Evolutionary conservation across 2,797 vertebrate species (phyloP).

Genomic region (Mycteria americana): DNA sequence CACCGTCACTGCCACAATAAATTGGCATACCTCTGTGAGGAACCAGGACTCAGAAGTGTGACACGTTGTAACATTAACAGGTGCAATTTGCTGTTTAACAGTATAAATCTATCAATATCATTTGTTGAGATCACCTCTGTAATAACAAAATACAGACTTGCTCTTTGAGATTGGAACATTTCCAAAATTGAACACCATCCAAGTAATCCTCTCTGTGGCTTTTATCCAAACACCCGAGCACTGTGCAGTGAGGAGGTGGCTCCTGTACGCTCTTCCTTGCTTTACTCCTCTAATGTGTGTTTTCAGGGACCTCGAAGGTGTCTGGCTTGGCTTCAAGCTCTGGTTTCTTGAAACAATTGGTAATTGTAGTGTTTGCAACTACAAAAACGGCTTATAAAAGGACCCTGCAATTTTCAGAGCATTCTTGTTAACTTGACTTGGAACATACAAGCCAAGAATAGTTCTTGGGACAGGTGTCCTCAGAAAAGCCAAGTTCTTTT

Average conservation of each 20-base stretch:
- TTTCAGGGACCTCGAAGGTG: constrained; percentile 19
- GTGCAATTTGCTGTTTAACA: background rate
- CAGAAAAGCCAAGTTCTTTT: background rate
- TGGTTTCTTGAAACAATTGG: constrained; percentile 37
- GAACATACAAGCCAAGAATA: background rate
- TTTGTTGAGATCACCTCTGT: background rate
- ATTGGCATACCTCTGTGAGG: background rate
- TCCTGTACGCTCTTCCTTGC: background rate
- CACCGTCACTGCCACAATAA: background rate
- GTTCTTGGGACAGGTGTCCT: background rate
- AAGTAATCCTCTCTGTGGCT: constrained; percentile 15
- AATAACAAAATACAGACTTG: constrained; percentile 1
- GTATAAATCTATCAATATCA: background rate
- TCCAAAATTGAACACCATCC: constrained; percentile 28
- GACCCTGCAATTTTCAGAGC: constrained; percentile 35
- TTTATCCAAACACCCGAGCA: background rate
- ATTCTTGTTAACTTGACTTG: background rate
- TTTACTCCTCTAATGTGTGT: background rate
- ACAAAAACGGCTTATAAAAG: background rate
- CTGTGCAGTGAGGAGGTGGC: background rate
- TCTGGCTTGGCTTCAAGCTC: constrained; percentile 23
- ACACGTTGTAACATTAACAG: background rate
- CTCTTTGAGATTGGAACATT: background rate
- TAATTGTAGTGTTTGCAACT: constrained; percentile 29
- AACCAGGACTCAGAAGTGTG: background rate